Conservation (phyloP, 2,888 invertebrate species). For the Scaptomyza cyrtandrae region DNA sequence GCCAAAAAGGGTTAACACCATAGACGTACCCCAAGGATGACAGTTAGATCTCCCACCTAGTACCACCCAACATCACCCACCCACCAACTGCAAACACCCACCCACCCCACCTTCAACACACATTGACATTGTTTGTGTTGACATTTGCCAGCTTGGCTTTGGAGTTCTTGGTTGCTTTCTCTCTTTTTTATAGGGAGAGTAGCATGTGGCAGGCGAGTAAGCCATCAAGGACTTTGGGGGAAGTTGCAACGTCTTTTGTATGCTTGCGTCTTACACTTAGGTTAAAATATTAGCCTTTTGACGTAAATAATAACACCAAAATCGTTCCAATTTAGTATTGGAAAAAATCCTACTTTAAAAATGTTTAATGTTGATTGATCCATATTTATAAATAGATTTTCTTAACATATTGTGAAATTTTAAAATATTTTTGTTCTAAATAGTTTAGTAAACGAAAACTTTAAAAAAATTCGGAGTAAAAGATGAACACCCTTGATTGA, state of each 20-base stretch:
- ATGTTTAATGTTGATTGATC: no score
- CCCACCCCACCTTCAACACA: conserved; percentile 3
- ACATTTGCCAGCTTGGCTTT: conserved; percentile 74
- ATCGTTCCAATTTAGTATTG: no score
- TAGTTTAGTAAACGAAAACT: no score
- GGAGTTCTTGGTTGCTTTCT: conserved; percentile 17
- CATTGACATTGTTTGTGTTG: conserved; percentile 71
- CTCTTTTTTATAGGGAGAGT: conserved; percentile 17
- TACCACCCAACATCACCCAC: background rate
- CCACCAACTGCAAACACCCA: no score
- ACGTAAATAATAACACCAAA: background rate
- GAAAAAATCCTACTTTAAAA: no score
- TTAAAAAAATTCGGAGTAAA: no score
- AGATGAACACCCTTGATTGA: no score
- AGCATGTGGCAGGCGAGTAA: conserved; percentile 44
- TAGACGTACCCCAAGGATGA: conserved; percentile 4
- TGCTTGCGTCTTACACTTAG: conserved; percentile 18
- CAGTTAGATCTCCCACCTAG: conserved; percentile 20
- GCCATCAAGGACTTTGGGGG: conserved; percentile 29
- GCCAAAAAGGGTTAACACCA: conserved; percentile 61
- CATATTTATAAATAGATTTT: no score
- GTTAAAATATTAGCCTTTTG: background rate
- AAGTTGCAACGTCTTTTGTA: conserved; percentile 11
- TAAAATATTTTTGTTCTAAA: no score
- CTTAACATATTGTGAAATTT: no score